Evolutionary conservation across 2,797 vertebrate species (phyloP).

Genomic region (Margarornis squamiger): DNA sequence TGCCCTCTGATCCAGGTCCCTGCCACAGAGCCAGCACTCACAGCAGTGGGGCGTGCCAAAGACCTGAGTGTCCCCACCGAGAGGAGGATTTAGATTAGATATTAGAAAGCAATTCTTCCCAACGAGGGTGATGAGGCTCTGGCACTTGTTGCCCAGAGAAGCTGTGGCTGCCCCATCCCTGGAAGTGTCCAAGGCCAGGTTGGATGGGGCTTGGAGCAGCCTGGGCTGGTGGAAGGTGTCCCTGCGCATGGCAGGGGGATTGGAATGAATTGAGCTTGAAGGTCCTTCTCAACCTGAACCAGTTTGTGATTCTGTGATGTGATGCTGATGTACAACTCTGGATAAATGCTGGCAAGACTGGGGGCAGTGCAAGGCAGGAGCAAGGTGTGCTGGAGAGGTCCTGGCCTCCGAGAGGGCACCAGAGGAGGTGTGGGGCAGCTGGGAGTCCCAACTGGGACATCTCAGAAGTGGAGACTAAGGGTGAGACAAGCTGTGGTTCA

Average conservation of each 20-base stretch:
- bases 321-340: not conserved
- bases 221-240: not conserved
- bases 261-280: not conserved
- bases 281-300: not conserved
- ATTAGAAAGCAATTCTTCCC: not conserved
- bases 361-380: not conserved
- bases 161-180: not conserved
- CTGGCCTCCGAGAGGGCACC: not conserved
- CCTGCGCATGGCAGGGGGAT: not conserved
- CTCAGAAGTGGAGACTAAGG: not conserved
- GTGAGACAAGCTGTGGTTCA: not conserved
- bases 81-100: not conserved
- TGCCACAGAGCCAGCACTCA: not conserved
- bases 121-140: rapidly evolving
- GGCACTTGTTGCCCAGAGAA: not conserved
- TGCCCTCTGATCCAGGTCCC: not conserved
- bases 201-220: rapidly evolving
- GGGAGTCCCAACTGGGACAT: rapidly evolving
- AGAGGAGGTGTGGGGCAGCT: not conserved
- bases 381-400: not conserved
- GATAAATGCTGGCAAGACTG: not conserved
- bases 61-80: not conserved
- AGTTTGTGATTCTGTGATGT: not conserved
- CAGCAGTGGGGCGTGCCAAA: not conserved
- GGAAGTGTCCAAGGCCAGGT: rapidly evolving